Conservation (phyloP, 2,797 vertebrate genomes). For the Oreortyx pictus region DNA sequence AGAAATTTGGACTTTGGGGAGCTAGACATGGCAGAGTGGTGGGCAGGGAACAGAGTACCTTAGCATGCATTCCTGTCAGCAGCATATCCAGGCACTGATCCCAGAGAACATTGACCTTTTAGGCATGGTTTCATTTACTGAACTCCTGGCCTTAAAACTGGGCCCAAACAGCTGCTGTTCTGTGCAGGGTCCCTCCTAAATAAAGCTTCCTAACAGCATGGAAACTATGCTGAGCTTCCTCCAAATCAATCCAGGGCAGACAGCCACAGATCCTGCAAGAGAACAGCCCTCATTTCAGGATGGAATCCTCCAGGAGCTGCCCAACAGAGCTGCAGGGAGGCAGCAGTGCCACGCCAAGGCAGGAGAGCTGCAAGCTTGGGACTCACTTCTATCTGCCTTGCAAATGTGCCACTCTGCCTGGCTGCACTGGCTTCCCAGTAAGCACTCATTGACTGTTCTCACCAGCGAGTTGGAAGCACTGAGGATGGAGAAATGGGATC, state of each 20-base stretch:
- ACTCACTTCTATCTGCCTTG: background rate
- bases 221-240: background rate
- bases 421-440: accelerated
- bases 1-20: background rate
- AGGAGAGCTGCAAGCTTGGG: background rate
- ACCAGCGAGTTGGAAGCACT: accelerated
- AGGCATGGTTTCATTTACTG: background rate
- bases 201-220: background rate
- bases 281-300: background rate
- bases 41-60: background rate
- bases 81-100: background rate
- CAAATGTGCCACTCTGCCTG: background rate
- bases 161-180: background rate
- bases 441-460: accelerated
- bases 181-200: background rate
- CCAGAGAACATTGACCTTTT: background rate
- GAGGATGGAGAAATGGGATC: background rate
- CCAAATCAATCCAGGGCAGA: background rate
- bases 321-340: background rate
- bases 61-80: background rate
- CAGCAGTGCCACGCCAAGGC: accelerated
- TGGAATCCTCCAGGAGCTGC: background rate
- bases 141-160: background rate
- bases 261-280: background rate
- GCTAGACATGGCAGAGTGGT: background rate